A percentile compares a stretch with the other conserved stretches of the same genome.
Conservation (phyloP, 2,888 invertebrate species). For the Oxycera nigricornis region DNA sequence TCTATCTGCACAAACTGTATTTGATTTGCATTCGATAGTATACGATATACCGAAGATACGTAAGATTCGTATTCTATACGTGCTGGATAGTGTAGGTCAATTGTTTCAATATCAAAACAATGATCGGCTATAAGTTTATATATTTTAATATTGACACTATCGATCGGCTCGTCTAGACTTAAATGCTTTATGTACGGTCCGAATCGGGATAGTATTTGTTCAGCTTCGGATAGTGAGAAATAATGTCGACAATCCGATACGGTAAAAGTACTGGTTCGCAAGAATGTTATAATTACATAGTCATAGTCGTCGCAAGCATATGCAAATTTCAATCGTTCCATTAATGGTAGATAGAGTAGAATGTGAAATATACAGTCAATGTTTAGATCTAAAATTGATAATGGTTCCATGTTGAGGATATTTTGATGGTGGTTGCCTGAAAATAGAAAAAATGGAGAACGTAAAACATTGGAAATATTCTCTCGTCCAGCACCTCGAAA, state of each 20-base stretch:
- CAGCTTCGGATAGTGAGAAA: not conserved
- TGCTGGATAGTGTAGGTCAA: conserved; percentile 21
- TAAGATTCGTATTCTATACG: conserved; percentile 3
- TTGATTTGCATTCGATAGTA: not conserved
- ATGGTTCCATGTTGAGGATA: not conserved
- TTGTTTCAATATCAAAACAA: conserved; percentile 2
- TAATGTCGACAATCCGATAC: conserved; percentile 8
- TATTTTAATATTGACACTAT: not conserved
- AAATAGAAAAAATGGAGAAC: not conserved
- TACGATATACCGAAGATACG: not conserved
- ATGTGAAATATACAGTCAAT: conserved; percentile 7
- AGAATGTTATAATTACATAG: not conserved
- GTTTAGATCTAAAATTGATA: conserved; percentile 8
- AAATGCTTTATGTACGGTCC: conserved; percentile 1
- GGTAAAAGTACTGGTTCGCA: not conserved
- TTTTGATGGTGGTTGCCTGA: not conserved
- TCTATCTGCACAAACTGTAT: not conserved
- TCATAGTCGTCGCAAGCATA: not conserved
- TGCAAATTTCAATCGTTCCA: not conserved
- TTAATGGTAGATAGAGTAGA: not conserved
- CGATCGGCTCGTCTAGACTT: conserved; percentile 6
- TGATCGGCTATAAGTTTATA: conserved; percentile 14
- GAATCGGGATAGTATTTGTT: not conserved
- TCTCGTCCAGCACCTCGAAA: too few species aligned
- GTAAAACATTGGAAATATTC: too few species aligned